phyloP scores from a whole-genome alignment of 2,797 vertebrate genomes.

The Malurus leucopterus region DNA sequence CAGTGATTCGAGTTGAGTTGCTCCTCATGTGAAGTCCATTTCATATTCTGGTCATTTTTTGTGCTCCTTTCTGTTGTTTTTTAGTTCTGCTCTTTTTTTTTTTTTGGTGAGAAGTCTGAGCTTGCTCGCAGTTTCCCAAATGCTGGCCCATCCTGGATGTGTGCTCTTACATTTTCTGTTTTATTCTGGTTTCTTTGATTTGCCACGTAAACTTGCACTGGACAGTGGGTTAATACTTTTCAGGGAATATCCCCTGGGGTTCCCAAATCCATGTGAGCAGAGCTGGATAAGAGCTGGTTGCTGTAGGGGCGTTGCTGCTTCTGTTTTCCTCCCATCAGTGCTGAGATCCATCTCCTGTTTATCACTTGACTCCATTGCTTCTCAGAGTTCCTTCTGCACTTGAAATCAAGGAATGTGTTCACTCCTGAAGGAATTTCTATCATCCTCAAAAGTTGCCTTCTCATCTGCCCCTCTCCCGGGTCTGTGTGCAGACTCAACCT shows the following conservation, averaged over 20 bases:
- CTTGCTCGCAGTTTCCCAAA: neutral
- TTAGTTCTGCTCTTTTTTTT: neutral
- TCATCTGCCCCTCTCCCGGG: neutral
- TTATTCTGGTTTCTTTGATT: neutral
- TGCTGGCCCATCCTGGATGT: neutral
- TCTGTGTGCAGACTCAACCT: neutral
- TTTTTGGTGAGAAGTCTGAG: neutral
- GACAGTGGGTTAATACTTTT: neutral
- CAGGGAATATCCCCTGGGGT: neutral
- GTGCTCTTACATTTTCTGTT: neutral
- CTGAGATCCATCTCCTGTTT: neutral
- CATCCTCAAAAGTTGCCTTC: neutral
- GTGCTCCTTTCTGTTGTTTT: neutral
- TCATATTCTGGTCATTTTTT: neutral
- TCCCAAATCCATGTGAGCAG: neutral
- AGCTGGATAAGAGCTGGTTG: neutral
- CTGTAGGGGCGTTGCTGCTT: neutral
- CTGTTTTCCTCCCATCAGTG: neutral
- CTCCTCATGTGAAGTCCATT: neutral
- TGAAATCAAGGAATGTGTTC: neutral
- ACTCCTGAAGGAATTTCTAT: neutral
- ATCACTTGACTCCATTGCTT: neutral
- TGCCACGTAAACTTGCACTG: neutral
- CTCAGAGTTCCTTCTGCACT: neutral
- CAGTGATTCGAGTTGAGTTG: rapidly evolving